These are phyloP conservation scores for Tragulus kanchil DNA, from an alignment of 2,113 vertebrate species.

Conservation along the genomic window DNA sequence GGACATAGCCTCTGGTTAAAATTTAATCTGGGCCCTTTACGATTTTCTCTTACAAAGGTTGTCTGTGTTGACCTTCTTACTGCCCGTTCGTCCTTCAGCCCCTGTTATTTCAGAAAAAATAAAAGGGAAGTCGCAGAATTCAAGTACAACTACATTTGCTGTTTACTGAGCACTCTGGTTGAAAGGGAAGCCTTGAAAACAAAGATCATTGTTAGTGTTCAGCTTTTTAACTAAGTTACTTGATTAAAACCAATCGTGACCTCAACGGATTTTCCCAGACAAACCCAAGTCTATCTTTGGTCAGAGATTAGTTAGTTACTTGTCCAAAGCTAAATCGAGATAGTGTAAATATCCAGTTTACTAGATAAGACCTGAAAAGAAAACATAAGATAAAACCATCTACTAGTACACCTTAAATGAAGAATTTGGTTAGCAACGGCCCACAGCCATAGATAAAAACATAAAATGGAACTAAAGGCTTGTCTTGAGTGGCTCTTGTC, in stretches of 20 bases:
- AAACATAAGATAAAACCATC: constrained; percentile 47
- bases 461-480: constrained; percentile 54
- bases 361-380: constrained; percentile 58
- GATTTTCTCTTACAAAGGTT: constrained; percentile 10
- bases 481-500: constrained; percentile 65
- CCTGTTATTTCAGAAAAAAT: constrained; percentile 54
- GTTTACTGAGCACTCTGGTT: background rate
- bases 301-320: constrained; percentile 73
- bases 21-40: background rate
- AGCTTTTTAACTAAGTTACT: constrained; percentile 26
- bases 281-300: constrained; percentile 56
- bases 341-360: constrained; percentile 48
- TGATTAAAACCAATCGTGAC: constrained; percentile 58
- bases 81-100: background rate
- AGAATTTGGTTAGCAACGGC: constrained; percentile 65
- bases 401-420: constrained; percentile 64
- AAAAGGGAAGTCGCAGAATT: constrained; percentile 12
- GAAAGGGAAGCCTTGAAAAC: constrained; percentile 51
- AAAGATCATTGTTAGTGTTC: constrained; percentile 32
- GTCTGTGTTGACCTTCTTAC: background rate
- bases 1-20: background rate
- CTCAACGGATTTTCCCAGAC: constrained; percentile 40
- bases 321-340: constrained; percentile 71
- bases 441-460: constrained; percentile 68
- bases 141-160: constrained; percentile 10